Evolutionary conservation across 2,113 vertebrate genomes (phyloP).

Genomic region (Leptobrachium ailaonicum): DNA sequence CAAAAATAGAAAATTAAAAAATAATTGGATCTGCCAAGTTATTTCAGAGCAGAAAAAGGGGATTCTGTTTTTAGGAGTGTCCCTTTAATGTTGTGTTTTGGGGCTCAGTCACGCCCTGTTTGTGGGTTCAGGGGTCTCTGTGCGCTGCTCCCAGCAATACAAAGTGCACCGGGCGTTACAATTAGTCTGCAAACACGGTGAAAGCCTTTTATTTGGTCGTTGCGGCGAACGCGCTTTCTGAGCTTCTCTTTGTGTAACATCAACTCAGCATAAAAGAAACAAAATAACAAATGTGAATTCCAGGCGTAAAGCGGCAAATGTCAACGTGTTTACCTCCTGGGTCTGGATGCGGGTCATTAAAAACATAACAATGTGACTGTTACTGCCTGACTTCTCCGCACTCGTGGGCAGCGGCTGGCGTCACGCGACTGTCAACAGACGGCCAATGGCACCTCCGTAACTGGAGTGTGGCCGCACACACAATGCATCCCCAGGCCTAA

Average conservation of each 20-base stretch:
- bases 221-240: neutral
- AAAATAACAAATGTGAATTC: slow-evolving; percentile 6
- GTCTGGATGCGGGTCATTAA: slow-evolving; percentile 30
- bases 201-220: neutral
- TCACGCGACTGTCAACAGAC: neutral
- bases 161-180: neutral
- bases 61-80: too few relatives aligned
- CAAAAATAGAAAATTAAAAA: too few relatives aligned
- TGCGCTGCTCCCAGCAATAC: too few relatives aligned
- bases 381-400: slow-evolving; percentile 12
- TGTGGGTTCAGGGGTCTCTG: too few relatives aligned
- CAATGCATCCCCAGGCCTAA: too few relatives aligned
- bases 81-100: too few relatives aligned
- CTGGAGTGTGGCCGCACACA: too few relatives aligned
- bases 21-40: too few relatives aligned
- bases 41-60: too few relatives aligned
- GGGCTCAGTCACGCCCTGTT: too few relatives aligned
- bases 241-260: slow-evolving; percentile 9
- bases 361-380: slow-evolving; percentile 10
- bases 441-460: too few relatives aligned
- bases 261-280: slow-evolving; percentile 7
- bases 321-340: slow-evolving; percentile 14
- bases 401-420: neutral
- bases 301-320: slow-evolving; percentile 24
- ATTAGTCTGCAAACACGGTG: slow-evolving; percentile 21